Evolutionary conservation across 1,140 invertebrate species (phyloP).

Genomic region (Cyclina sinensis): DNA sequence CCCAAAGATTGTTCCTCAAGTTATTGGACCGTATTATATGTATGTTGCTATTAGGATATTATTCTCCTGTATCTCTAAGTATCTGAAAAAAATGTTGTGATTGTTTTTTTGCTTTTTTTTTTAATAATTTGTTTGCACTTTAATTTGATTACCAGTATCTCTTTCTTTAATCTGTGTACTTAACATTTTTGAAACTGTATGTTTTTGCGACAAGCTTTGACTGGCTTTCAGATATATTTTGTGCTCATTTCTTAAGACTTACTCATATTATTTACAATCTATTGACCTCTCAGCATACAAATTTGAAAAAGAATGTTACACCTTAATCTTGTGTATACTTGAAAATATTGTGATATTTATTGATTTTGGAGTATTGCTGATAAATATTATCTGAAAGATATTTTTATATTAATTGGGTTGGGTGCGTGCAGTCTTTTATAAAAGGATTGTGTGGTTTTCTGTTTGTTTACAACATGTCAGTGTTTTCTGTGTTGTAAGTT

Average conservation of each 20-base stretch:
- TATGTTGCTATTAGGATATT: no score
- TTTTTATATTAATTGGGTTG: neutral
- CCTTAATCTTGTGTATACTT: neutral
- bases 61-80: no score
- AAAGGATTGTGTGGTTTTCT: neutral
- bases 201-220: neutral
- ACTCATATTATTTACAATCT: neutral
- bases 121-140: no score
- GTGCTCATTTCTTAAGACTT: neutral
- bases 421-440: neutral
- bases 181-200: no score
- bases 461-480: neutral
- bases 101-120: no score
- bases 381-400: neutral
- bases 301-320: neutral
- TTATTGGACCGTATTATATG: no score
- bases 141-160: no score
- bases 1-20: no score
- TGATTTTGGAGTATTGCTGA: constrained; percentile 4
- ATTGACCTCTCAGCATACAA: neutral
- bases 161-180: no score
- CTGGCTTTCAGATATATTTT: neutral
- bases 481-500: neutral
- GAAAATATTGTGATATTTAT: neutral
- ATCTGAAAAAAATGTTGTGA: no score